These are phyloP conservation scores for Sebastes diploproa DNA, from an alignment of 2,797 vertebrate genomes.

Conservation along the genomic window DNA sequence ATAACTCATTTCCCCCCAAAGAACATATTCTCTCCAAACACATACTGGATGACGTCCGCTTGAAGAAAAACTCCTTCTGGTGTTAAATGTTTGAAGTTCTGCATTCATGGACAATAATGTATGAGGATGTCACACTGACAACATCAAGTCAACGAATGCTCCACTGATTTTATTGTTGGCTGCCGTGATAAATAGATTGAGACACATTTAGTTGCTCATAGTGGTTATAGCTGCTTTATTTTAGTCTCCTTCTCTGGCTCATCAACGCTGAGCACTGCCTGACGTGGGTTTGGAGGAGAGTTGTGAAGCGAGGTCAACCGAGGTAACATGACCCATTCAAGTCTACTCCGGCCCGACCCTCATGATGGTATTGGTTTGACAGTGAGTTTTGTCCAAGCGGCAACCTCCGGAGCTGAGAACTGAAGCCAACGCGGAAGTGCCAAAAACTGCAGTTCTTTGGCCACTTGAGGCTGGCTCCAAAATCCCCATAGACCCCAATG, in stretches of 20 bases:
- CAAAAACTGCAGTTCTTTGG: too few species aligned
- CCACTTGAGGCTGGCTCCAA: not conserved
- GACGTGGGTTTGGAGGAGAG: not conserved
- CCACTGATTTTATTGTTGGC: conserved; percentile 5
- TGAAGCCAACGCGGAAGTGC: not conserved
- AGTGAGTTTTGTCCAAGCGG: not conserved
- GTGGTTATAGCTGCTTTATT: not conserved
- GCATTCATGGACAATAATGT: conserved; percentile 11
- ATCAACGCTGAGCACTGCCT: not conserved
- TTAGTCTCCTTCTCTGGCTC: not conserved
- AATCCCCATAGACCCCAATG: not conserved
- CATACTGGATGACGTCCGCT: not conserved
- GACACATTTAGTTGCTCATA: not conserved
- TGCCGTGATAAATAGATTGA: not conserved
- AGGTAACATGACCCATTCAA: not conserved
- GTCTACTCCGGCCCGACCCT: not conserved
- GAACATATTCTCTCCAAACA: not conserved
- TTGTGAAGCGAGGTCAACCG: not conserved
- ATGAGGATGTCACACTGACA: conserved; percentile 11
- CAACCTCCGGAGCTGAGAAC: not conserved
- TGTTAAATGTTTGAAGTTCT: conserved; percentile 1
- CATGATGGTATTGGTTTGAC: not conserved
- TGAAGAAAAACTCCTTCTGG: conserved; percentile 16
- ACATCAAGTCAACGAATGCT: conserved; percentile 10
- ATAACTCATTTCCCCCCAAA: conserved; percentile 32